Evolutionary conservation across 2,113 vertebrate species (phyloP).

Genomic region (Turnix velox): DNA sequence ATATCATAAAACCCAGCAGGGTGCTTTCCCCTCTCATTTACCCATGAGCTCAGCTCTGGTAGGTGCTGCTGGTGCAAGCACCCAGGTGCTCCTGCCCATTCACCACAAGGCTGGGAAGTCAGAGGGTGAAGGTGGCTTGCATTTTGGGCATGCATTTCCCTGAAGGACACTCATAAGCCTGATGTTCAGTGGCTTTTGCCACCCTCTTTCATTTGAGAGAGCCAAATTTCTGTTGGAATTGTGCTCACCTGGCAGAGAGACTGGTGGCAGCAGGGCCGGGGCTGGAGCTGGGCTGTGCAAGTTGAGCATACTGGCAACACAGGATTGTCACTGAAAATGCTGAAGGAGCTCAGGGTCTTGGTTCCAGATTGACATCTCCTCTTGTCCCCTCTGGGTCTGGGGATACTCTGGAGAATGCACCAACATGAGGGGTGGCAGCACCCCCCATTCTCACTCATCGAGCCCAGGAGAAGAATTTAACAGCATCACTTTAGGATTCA

Average conservation of each 20-base stretch:
- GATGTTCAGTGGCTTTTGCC: neutral
- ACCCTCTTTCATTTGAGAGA: rapidly evolving
- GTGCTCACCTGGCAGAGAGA: neutral
- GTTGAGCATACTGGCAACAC: rapidly evolving
- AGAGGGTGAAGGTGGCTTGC: neutral
- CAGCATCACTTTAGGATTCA: neutral
- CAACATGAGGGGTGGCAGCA: rapidly evolving
- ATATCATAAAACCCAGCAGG: rapidly evolving
- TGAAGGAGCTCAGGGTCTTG: rapidly evolving
- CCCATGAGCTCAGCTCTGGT: neutral
- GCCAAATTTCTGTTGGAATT: neutral
- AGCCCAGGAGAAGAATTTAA: neutral
- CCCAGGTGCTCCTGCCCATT: rapidly evolving
- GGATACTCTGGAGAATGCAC: rapidly evolving
- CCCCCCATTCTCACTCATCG: rapidly evolving
- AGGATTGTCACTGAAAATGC: rapidly evolving
- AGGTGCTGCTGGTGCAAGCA: neutral
- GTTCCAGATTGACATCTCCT: neutral
- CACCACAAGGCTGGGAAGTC: rapidly evolving
- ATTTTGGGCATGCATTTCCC: neutral
- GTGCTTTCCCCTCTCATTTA: neutral
- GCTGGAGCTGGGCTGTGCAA: neutral
- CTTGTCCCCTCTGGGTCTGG: neutral
- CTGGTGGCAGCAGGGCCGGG: neutral
- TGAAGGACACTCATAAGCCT: neutral